Evolutionary conservation across 2,113 vertebrate species (phyloP).

Genomic region (Odocoileus hemionus): DNA sequence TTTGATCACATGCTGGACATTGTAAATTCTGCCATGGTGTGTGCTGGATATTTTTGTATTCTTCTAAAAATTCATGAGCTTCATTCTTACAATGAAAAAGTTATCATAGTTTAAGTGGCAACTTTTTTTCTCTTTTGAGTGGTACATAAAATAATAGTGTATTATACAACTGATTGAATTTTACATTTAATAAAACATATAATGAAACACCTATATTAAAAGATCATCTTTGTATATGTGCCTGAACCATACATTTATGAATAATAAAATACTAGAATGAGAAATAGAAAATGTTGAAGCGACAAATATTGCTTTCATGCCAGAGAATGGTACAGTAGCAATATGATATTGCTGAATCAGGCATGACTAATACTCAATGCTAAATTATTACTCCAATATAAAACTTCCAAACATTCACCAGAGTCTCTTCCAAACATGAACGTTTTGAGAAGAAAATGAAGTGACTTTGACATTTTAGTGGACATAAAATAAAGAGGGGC

Average conservation of each 20-base stretch:
- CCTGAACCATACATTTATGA: not conserved
- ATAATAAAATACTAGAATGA: not conserved
- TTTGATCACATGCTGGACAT: not conserved
- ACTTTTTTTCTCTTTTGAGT: not conserved
- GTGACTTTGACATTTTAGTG: not conserved
- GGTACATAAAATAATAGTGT: not conserved
- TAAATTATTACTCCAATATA: not conserved
- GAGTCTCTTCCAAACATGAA: not conserved
- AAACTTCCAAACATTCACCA: not conserved
- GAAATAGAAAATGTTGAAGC: not conserved
- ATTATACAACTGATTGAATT: not conserved
- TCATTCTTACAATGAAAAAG: conserved; percentile 11
- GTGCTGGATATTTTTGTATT: conserved; percentile 2
- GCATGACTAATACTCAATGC: not conserved
- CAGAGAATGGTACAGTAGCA: not conserved
- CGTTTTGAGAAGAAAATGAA: not conserved
- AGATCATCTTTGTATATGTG: not conserved
- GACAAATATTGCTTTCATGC: not conserved
- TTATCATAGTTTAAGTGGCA: not conserved
- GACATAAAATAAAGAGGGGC: not conserved
- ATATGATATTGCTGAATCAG: not conserved
- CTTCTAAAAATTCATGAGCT: conserved; percentile 35
- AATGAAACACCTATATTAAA: not conserved
- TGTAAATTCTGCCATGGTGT: not conserved
- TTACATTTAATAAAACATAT: not conserved